A percentile compares a stretch with the other conserved stretches of the same genome.
phyloP scores from a whole-genome alignment of 2,888 invertebrate species.

The Drosophila seclusa region DNA sequence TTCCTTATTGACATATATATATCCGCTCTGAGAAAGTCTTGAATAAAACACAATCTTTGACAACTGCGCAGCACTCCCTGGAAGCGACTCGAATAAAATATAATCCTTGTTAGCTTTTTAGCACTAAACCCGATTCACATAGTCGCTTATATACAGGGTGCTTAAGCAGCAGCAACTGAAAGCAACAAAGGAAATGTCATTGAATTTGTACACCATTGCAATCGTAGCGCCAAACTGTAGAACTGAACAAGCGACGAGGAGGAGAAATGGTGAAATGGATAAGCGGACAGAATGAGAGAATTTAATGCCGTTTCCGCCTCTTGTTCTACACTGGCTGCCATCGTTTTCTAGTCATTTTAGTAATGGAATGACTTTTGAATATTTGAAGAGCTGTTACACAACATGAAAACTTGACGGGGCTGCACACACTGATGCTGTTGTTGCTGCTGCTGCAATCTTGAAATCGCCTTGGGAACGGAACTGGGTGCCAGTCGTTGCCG shows the following conservation, averaged over 20 bases:
- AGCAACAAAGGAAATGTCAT: conserved; percentile 64
- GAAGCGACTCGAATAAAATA: neutral
- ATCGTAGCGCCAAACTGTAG: conserved; percentile 17
- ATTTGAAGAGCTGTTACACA: conserved; percentile 69
- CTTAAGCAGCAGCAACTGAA: conserved; percentile 26
- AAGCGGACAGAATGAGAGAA: conserved; percentile 13
- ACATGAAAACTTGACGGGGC: conserved; percentile 39
- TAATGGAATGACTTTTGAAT: conserved; percentile 79
- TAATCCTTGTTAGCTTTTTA: neutral
- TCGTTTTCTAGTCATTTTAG: conserved; percentile 69
- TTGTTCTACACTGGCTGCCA: conserved; percentile 29
- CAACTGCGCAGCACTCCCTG: neutral
- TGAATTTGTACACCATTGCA: conserved; percentile 58
- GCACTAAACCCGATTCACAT: neutral
- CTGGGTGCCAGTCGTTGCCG: conserved; percentile 19
- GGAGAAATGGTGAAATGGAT: neutral
- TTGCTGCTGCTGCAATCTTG: conserved; percentile 31
- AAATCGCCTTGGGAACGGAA: conserved; percentile 33
- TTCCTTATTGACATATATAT: too few species aligned
- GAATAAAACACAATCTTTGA: neutral
- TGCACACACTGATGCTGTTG: conserved; percentile 41
- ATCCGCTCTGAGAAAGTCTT: neutral
- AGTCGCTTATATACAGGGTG: conserved; percentile 21
- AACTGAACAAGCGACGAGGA: neutral
- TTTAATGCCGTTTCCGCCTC: conserved; percentile 39